Base-by-base conservation (phyloP, 2,113 vertebrate genomes). In the Lichenostomus cassidix region DNA sequence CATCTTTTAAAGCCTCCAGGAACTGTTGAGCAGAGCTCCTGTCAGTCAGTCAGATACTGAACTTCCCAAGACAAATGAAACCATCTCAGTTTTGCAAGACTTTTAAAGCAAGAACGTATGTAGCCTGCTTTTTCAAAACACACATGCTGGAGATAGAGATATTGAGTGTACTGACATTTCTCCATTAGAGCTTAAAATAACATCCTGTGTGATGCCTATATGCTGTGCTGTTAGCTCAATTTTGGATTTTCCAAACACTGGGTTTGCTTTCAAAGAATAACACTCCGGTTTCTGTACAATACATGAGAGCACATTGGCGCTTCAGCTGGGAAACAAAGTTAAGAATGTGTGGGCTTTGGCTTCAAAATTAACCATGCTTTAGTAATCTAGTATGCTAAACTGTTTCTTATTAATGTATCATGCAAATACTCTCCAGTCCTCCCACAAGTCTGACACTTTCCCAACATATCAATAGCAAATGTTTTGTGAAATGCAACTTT, bases 361-460 rank as follows among this genome's bases (percentile, higher is more conserved):
- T 97, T 96, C 70, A 93, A 94, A 97, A 97, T 98, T 96, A 97
- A 87, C 96, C 96, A 97, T 96, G 96, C 97, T 96, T 98, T 97
- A 97, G 92, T 97, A 97, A 97, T 98, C 96, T 97, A 94, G 82
- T 94, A 87, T 75, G 94, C 95, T 95, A 97, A 98, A 98, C 97
- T 98, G 98, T 98, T 98, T 98, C 97, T 98, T 98, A 98, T 98
- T 98, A 98, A 97, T 98, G 96, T 96, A 97, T 97, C 97, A 96
- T 95, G 96, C 94, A 95, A 97, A 94, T 97, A 95, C 93, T 95
- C 97, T 94, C 90, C 94, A 95, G 79, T 85, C 88, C 79, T 94
- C 95, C 90, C 84, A 33, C 95, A 95, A 96, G 97, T 97, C 96
- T 97, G 94, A 98, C 97, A 98, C 97, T 97, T 98, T 98, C 97